phyloP scores from a whole-genome alignment of 2,888 invertebrate species.

The Drosophila tripunctata region DNA sequence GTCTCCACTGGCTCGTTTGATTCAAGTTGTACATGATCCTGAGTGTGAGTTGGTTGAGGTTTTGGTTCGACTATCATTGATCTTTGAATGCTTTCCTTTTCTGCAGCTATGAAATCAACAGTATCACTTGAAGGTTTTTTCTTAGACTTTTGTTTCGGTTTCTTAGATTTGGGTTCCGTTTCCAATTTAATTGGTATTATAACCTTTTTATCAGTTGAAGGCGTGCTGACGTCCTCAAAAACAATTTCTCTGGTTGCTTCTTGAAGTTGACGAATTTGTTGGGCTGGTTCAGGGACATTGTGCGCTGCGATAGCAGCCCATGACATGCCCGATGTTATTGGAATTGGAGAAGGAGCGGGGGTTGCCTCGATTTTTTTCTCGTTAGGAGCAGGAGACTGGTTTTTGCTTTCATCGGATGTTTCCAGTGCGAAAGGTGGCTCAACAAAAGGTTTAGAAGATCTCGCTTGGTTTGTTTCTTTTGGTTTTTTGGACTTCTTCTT shows the following conservation, averaged over 20 bases:
- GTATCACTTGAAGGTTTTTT: slow-evolving; percentile 45
- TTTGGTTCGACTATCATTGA: neutral
- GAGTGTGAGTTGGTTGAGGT: neutral
- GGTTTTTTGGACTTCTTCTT: slow-evolving; percentile 82
- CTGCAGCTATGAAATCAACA: slow-evolving; percentile 62
- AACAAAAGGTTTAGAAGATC: neutral
- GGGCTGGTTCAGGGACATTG: slow-evolving; percentile 78
- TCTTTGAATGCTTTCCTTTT: slow-evolving; percentile 40
- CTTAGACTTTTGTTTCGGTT: slow-evolving; percentile 68
- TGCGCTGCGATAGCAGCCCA: slow-evolving; percentile 80
- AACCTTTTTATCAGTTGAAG: slow-evolving; percentile 33
- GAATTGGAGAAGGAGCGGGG: slow-evolving; percentile 4
- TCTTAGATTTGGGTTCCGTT: slow-evolving; percentile 63
- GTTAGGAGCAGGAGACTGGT: neutral
- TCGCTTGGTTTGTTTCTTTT: slow-evolving; percentile 28
- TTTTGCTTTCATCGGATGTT: neutral
- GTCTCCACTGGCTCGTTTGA: neutral
- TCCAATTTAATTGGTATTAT: slow-evolving; percentile 54
- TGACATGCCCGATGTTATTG: slow-evolving; percentile 65
- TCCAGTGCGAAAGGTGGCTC: slow-evolving; percentile 6
- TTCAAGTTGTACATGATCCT: neutral
- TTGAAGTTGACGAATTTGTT: slow-evolving; percentile 69
- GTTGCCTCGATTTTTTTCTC: slow-evolving; percentile 2
- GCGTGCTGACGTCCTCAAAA: slow-evolving; percentile 24
- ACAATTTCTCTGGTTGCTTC: slow-evolving; percentile 25